A percentile compares a stretch with the other conserved stretches of the same genome.
Conservation (phyloP, 1,140 invertebrate genomes). For the Ceratosolen solmsi region DNA sequence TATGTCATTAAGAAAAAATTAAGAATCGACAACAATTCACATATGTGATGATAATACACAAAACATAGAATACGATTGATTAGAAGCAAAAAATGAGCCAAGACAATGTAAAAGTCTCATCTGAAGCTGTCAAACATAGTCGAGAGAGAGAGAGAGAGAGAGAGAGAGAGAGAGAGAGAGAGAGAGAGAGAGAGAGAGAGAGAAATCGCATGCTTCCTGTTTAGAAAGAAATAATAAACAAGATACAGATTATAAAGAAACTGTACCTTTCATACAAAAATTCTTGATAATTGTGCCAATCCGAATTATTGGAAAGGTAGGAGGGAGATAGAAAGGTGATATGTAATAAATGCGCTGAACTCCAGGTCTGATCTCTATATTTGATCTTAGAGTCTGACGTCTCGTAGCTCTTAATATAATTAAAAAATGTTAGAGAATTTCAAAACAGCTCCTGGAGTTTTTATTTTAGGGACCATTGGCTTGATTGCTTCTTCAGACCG, state of each 20-base stretch:
- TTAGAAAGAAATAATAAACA: constrained; percentile 32
- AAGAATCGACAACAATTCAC: neutral
- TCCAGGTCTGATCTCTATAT: neutral
- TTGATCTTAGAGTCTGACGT: neutral
- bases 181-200: no score
- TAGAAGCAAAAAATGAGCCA: constrained; percentile 26
- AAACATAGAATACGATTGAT: constrained; percentile 6
- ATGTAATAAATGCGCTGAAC: constrained; percentile 1
- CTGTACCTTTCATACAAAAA: constrained; percentile 40
- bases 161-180: neutral
- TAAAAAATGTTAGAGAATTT: neutral
- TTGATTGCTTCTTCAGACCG: constrained; percentile 2
- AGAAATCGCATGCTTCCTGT: constrained; percentile 49
- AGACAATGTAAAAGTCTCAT: constrained; percentile 31
- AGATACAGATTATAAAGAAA: constrained; percentile 30
- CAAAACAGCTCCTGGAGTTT: constrained; percentile 3
- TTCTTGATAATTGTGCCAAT: constrained; percentile 55
- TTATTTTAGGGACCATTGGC: constrained; percentile 8
- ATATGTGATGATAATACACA: neutral
- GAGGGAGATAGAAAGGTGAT: neutral
- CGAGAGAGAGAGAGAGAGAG: constrained; percentile 26
- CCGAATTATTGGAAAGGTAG: constrained; percentile 41
- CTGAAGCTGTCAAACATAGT: constrained; percentile 23
- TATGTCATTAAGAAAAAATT: constrained; percentile 24
- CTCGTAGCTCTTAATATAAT: neutral